Percentiles rank a stretch among this genome's conserved stretches.
These are phyloP conservation scores for Tuta absoluta DNA, from an alignment of 2,888 invertebrate genomes.

Conservation along the genomic window DNA sequence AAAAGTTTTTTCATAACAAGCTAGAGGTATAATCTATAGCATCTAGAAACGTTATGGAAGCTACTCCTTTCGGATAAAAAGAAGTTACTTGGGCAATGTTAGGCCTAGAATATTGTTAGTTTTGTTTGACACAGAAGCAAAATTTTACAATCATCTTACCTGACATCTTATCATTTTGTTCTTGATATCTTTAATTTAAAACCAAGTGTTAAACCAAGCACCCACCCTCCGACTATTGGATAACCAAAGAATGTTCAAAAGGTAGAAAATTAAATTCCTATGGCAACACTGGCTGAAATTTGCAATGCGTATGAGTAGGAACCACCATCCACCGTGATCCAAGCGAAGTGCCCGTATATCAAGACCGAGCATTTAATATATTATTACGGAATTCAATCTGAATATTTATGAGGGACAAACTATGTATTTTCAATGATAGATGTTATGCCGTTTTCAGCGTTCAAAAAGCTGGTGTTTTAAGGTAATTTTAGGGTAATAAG, in stretches of 20 bases:
- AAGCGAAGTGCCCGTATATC: slow-evolving; percentile 30
- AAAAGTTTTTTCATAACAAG: too few species aligned
- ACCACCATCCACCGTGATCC: slow-evolving; percentile 10
- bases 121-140: too few species aligned
- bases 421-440: slow-evolving; percentile 29
- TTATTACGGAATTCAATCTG: slow-evolving; percentile 33
- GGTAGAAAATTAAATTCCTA: background rate
- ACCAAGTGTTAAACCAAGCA: too few species aligned
- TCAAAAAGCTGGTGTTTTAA: slow-evolving; percentile 23
- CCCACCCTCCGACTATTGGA: too few species aligned
- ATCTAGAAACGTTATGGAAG: too few species aligned
- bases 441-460: slow-evolving; percentile 21
- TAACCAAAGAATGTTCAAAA: background rate
- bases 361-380: slow-evolving; percentile 33
- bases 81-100: too few species aligned
- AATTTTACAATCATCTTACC: too few species aligned
- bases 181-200: too few species aligned
- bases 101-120: too few species aligned
- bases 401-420: slow-evolving; percentile 32
- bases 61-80: too few species aligned
- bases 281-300: slow-evolving; percentile 27
- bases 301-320: slow-evolving; percentile 33
- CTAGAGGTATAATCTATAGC: too few species aligned
- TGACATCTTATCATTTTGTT: too few species aligned
- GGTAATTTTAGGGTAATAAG: slow-evolving; percentile 18